A percentile compares a stretch with the other conserved stretches of the same genome.
These are phyloP conservation scores for Narcine bancroftii DNA, from an alignment of 2,113 vertebrate species.

Conservation along the genomic window DNA sequence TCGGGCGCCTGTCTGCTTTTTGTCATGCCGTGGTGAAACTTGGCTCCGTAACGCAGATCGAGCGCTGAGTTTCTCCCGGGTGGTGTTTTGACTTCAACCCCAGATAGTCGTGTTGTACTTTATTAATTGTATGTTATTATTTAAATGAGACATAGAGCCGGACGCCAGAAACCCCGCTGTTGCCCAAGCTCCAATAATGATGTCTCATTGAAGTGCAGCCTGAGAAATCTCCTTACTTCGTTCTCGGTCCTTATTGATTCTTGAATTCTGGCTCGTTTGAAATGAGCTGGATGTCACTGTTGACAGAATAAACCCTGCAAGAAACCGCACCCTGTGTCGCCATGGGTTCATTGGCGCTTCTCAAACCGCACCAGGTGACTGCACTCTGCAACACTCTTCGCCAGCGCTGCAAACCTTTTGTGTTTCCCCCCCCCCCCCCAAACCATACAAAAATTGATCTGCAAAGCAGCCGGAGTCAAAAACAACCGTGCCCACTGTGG, in stretches of 20 bases:
- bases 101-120: not conserved
- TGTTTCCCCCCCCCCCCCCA: too few species aligned
- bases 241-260: not conserved
- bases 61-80: too few species aligned
- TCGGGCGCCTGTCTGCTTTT: too few species aligned
- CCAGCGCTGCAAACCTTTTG: not conserved
- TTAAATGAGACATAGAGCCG: not conserved
- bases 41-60: too few species aligned
- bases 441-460: too few species aligned
- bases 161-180: not conserved
- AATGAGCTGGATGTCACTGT: not conserved
- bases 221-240: not conserved
- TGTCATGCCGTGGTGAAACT: too few species aligned
- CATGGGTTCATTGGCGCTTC: not conserved
- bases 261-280: not conserved
- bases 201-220: not conserved
- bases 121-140: not conserved
- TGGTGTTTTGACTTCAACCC: too few species aligned
- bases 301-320: not conserved
- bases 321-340: not conserved
- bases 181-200: not conserved
- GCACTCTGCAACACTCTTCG: not conserved
- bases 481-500: not conserved
- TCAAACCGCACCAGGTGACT: slow-evolving; percentile 9
- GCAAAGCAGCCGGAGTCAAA: not conserved